Percentiles rank a stretch among this genome's conserved stretches.
Evolutionary conservation across 2,797 vertebrate genomes (phyloP).

Genomic region (Eulemur albifrons): DNA sequence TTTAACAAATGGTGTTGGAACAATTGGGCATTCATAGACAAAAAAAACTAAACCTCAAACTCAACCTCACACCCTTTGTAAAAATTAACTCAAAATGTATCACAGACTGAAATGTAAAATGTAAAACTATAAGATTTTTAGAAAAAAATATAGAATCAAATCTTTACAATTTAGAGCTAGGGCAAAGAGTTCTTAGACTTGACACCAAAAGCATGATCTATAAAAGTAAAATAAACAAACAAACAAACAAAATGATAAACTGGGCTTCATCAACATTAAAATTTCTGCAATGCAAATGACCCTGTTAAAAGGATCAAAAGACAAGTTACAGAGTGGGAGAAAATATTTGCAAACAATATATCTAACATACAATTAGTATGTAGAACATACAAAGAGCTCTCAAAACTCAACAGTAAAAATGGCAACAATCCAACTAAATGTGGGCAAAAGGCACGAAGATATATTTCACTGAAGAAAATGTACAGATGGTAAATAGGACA

Average conservation of each 20-base stretch:
- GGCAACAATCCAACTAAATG: background rate
- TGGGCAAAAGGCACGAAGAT: background rate
- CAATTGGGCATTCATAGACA: no score
- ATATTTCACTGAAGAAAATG: background rate
- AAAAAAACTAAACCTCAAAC: background rate
- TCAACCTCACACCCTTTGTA: background rate
- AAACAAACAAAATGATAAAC: background rate
- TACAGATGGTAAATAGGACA: background rate
- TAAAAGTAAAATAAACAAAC: background rate
- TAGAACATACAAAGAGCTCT: slow-evolving; percentile 4
- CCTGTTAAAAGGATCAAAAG: background rate
- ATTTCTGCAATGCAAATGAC: background rate
- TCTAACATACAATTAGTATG: background rate
- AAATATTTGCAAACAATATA: background rate
- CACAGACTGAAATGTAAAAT: background rate
- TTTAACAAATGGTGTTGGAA: background rate
- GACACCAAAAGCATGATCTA: background rate
- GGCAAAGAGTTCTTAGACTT: background rate
- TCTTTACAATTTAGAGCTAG: background rate
- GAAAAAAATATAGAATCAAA: background rate
- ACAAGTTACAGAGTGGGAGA: background rate
- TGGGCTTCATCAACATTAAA: background rate
- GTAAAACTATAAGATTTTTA: background rate
- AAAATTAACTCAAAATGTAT: background rate
- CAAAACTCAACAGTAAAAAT: background rate